Evolutionary conservation across 2,888 invertebrate genomes (phyloP).

Genomic region (Drosophila gaucha): DNA sequence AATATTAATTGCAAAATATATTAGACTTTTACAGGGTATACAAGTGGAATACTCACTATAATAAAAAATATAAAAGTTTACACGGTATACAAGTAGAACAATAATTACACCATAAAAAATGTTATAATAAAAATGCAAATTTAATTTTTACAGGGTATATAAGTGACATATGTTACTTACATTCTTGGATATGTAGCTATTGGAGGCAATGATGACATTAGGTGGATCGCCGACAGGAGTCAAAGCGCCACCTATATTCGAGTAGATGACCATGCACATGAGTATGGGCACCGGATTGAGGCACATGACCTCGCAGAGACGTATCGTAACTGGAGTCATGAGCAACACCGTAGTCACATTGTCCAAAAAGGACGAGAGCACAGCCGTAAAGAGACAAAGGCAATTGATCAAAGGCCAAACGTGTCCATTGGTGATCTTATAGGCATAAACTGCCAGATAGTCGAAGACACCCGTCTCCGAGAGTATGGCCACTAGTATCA

Average conservation of each 20-base stretch:
- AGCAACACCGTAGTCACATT: slow-evolving; percentile 92
- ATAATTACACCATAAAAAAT: no score
- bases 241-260: slow-evolving; percentile 95
- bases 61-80: background rate
- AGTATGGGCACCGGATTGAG: slow-evolving; percentile 94
- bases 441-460: slow-evolving; percentile 89
- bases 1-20: no score
- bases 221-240: slow-evolving; percentile 97
- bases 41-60: background rate
- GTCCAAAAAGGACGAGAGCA: slow-evolving; percentile 90
- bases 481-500: slow-evolving; percentile 91
- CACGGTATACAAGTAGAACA: background rate
- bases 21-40: no score
- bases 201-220: slow-evolving; percentile 85
- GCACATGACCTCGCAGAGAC: slow-evolving; percentile 95
- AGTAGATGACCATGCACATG: slow-evolving; percentile 94
- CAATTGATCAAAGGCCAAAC: slow-evolving; percentile 91
- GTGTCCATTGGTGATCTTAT: slow-evolving; percentile 89
- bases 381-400: slow-evolving; percentile 89
- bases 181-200: slow-evolving; percentile 84
- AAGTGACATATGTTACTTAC: slow-evolving; percentile 58
- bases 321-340: slow-evolving; percentile 91
- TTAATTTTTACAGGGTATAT: background rate
- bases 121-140: no score
- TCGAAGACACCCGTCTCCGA: slow-evolving; percentile 93